Evolutionary conservation across 2,797 vertebrate genomes (phyloP).

Genomic region (Chelmon rostratus): DNA sequence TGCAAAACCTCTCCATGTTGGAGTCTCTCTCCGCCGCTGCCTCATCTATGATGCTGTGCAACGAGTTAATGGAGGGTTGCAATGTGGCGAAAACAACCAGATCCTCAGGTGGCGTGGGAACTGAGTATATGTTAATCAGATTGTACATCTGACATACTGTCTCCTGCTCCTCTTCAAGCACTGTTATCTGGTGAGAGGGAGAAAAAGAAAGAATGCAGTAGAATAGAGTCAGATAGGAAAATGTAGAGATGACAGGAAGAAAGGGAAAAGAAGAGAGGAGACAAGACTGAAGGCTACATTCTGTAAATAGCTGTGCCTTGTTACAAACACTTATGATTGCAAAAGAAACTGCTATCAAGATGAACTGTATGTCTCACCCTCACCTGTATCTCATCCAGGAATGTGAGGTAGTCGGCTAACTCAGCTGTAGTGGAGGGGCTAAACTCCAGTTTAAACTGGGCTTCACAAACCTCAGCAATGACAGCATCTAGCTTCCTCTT

Average conservation of each 20-base stretch:
- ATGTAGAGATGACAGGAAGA: not conserved
- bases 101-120: slow-evolving; percentile 88
- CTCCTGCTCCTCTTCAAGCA: slow-evolving; percentile 84
- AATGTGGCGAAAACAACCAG: slow-evolving; percentile 86
- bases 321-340: not conserved
- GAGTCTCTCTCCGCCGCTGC: slow-evolving; percentile 77
- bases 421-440: slow-evolving; percentile 85
- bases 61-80: slow-evolving; percentile 78
- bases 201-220: not conserved
- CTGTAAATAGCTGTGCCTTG: slow-evolving; percentile 2
- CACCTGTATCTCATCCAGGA: slow-evolving; percentile 89
- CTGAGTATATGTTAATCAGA: slow-evolving; percentile 86
- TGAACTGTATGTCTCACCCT: slow-evolving; percentile 80
- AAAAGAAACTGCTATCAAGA: not conserved
- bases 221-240: not conserved
- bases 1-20: slow-evolving; percentile 84
- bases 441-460: slow-evolving; percentile 86
- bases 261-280: not conserved
- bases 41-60: slow-evolving; percentile 83
- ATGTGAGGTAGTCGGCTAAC: slow-evolving; percentile 86
- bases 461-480: slow-evolving; percentile 86
- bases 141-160: slow-evolving; percentile 87
- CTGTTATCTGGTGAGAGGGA: slow-evolving; percentile 79
- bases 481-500: slow-evolving; percentile 87
- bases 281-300: not conserved